These are phyloP conservation scores for Bombus balteatus DNA, from an alignment of 1,140 invertebrate genomes.

Conservation along the genomic window DNA sequence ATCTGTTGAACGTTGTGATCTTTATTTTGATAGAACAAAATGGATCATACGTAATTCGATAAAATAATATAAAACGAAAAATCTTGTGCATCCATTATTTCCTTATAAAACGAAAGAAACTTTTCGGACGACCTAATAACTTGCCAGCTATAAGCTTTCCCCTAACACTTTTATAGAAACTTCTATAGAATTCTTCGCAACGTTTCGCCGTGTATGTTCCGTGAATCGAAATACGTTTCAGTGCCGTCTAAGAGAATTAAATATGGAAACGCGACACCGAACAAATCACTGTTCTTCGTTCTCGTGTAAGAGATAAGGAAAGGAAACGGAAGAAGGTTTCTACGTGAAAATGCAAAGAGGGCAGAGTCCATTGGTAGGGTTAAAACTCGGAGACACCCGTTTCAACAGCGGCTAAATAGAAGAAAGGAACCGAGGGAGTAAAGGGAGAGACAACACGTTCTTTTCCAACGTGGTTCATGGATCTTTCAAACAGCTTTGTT, in stretches of 20 bases:
- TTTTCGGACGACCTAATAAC: no score
- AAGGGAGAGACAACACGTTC: conserved; percentile 53
- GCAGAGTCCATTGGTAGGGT: background rate
- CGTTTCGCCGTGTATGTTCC: no score
- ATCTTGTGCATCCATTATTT: no score
- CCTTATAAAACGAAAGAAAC: no score
- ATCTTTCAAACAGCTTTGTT: conserved; percentile 60
- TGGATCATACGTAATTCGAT: no score
- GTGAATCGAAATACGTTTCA: background rate
- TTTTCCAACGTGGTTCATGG: conserved; percentile 44
- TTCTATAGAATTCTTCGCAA: no score
- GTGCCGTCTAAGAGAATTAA: background rate
- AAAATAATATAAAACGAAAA: no score
- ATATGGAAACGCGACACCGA: background rate
- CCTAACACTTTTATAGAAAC: no score
- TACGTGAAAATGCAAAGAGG: conserved; percentile 17
- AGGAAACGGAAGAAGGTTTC: background rate
- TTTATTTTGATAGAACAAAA: no score
- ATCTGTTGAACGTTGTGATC: no score
- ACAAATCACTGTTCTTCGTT: background rate
- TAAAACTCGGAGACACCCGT: conserved; percentile 16
- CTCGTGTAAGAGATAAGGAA: background rate
- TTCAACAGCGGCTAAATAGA: background rate
- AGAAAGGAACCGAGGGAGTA: background rate
- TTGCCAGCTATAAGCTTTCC: no score